Percentiles rank a stretch among this genome's conserved stretches.
phyloP scores from a whole-genome alignment of 2,797 vertebrate genomes.

The Pagetopsis macropterus region DNA sequence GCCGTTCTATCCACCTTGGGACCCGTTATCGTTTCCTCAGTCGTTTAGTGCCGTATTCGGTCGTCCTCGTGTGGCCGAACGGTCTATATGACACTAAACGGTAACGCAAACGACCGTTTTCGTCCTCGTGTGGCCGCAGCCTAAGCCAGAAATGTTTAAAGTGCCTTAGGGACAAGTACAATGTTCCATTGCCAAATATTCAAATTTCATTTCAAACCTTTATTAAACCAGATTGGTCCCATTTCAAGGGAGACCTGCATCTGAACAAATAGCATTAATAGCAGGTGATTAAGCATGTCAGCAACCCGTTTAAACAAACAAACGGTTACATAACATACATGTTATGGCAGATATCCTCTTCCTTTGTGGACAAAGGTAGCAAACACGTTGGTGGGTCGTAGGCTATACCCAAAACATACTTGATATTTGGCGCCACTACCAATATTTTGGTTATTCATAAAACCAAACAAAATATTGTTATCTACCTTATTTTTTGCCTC shows the following conservation, averaged over 20 bases:
- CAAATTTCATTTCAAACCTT: not conserved
- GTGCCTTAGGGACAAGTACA: conserved; percentile 24
- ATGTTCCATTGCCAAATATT: conserved; percentile 13
- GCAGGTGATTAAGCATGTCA: not conserved
- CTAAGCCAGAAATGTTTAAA: conserved; percentile 1
- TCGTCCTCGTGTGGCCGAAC: too few relatives aligned
- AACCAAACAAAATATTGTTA: not conserved
- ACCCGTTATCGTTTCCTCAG: too few relatives aligned
- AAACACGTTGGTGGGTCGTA: not conserved
- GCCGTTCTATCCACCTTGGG: too few relatives aligned
- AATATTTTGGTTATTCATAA: not conserved
- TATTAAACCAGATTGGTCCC: too few relatives aligned
- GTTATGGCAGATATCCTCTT: not conserved
- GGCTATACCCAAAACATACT: not conserved
- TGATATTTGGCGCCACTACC: not conserved
- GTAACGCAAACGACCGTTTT: too few relatives aligned
- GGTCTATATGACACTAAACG: too few relatives aligned
- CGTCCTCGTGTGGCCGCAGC: too few relatives aligned
- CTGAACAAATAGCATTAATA: conserved; percentile 1
- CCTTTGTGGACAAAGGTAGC: not conserved
- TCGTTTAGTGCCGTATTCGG: too few relatives aligned
- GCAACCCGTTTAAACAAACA: not conserved
- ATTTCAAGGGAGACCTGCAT: not conserved
- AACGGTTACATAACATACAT: not conserved
- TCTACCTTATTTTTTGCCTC: too few relatives aligned